Evolutionary conservation across 2,113 vertebrate species (phyloP), one percentile per base, ranked within the genome.

Genomic region (Anthoscopus minutus): DNA sequence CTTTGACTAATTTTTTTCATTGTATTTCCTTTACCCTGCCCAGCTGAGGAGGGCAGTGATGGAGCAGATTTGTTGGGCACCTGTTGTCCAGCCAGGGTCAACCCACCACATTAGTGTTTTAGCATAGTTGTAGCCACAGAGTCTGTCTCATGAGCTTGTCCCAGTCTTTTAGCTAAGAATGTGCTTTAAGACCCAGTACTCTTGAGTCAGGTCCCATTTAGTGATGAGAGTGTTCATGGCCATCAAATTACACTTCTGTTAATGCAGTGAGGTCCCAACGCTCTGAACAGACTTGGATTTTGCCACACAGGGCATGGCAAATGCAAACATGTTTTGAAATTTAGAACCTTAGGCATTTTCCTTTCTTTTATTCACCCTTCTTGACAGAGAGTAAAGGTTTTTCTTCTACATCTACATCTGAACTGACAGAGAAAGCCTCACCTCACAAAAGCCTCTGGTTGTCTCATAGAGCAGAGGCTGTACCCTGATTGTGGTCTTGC

Each of bases 71-170:
- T 62, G 3, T 5, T 70, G 22, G 13, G 6, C 12, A 48, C 4
- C 9, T 21, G 33, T 30, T 23, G 5, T n/a, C 30, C n/a, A 40
- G 7, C 30, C n/a, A 37, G 7, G 13, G 5, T 19, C 40, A 48
- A 42, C 18, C 4, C 40, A 42, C 13, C 11, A 33, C 21, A 11
- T 5, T 20, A 25, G 0, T 10, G n/a, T 80, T 81, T 61, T 18
- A 38, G 6, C 30, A 6, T 0, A 48, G 4, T 3, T 73, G 10
- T 31, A 60, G 12, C 10, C 14, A 33, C 0, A 0, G 38, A 53
- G 13, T 24, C 18, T 1, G 3, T 53, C 45, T 65, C 15, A 42
- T 3, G 7, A 61, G 20, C 21, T 45, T 56, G 37, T 78, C 19
- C 9, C 13, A 42, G 11, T 10, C 30, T 61, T 69, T 64, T 51